Conservation (phyloP, 1,140 invertebrate genomes). For the Mylabris phalerata region DNA sequence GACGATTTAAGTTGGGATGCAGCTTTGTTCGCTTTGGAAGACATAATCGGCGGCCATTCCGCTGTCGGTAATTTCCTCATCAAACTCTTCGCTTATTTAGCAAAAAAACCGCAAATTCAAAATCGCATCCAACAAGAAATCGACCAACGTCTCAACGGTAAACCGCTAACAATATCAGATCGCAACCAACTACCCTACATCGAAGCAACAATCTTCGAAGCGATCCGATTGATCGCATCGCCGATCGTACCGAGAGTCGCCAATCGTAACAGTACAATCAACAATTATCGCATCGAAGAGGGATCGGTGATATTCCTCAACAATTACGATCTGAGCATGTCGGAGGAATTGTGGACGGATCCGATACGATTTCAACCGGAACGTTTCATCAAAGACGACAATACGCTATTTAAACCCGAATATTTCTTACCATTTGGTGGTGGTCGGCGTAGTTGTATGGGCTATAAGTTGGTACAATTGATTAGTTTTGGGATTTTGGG, state of each 20-base stretch:
- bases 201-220: constrained; percentile 73
- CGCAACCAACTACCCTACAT: constrained; percentile 66
- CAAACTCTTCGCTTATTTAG: constrained; percentile 46
- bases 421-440: constrained; percentile 82
- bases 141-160: constrained; percentile 38
- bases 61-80: constrained; percentile 75
- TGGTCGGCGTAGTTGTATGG: constrained; percentile 80
- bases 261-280: constrained; percentile 64
- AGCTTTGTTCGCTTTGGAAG: constrained; percentile 71
- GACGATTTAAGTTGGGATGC: constrained; percentile 53
- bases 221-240: constrained; percentile 70
- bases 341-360: constrained; percentile 62
- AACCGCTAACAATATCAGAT: constrained; percentile 43
- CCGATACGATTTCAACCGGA: constrained; percentile 66
- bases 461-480: constrained; percentile 75
- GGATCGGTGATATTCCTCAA: constrained; percentile 81
- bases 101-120: constrained; percentile 52
- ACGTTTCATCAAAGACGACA: constrained; percentile 55
- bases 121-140: constrained; percentile 62
- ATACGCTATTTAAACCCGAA: constrained; percentile 43
- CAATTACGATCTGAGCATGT: constrained; percentile 78
- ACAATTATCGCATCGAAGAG: constrained; percentile 59
- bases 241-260: constrained; percentile 87
- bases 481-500: constrained; percentile 65
- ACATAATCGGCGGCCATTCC: constrained; percentile 79